Percentiles rank a stretch among this genome's conserved stretches.
phyloP scores from a whole-genome alignment of 2,888 invertebrate species.

The Entomobrya multifasciata region DNA sequence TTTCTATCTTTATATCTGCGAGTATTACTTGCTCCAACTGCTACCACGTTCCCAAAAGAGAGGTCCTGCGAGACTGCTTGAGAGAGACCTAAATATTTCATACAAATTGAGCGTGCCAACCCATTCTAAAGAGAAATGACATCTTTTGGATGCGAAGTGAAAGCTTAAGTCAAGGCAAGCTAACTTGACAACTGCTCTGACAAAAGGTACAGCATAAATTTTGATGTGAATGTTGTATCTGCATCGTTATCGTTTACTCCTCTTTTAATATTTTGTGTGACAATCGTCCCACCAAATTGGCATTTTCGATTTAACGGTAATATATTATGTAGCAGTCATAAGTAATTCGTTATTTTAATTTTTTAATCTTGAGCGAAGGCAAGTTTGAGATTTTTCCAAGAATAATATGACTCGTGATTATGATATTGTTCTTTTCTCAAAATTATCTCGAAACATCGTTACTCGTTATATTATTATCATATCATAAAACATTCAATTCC shows the following conservation, averaged over 20 bases:
- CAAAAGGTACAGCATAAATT: neutral
- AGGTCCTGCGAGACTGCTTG: too few species aligned
- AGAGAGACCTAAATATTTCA: neutral
- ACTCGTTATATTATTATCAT: slow-evolving; percentile 39
- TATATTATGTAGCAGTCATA: too few species aligned
- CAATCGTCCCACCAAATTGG: neutral
- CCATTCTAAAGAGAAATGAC: slow-evolving; percentile 71
- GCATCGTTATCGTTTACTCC: neutral
- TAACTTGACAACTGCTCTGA: neutral
- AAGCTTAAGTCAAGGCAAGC: slow-evolving; percentile 9
- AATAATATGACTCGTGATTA: neutral
- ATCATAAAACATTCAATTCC: slow-evolving; percentile 59
- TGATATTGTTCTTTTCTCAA: slow-evolving; percentile 2
- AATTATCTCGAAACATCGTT: slow-evolving; percentile 27
- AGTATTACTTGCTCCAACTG: too few species aligned
- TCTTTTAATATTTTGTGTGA: neutral
- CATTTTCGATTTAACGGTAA: slow-evolving; percentile 29
- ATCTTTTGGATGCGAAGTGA: slow-evolving; percentile 65
- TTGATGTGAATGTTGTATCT: too few species aligned
- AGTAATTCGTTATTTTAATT: too few species aligned
- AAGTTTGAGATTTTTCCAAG: neutral
- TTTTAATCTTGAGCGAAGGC: neutral
- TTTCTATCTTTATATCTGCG: too few species aligned
- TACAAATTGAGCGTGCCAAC: slow-evolving; percentile 27
- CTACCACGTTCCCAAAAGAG: too few species aligned